phyloP scores from a whole-genome alignment of 2,888 invertebrate species.

The Morinoia aosen region DNA sequence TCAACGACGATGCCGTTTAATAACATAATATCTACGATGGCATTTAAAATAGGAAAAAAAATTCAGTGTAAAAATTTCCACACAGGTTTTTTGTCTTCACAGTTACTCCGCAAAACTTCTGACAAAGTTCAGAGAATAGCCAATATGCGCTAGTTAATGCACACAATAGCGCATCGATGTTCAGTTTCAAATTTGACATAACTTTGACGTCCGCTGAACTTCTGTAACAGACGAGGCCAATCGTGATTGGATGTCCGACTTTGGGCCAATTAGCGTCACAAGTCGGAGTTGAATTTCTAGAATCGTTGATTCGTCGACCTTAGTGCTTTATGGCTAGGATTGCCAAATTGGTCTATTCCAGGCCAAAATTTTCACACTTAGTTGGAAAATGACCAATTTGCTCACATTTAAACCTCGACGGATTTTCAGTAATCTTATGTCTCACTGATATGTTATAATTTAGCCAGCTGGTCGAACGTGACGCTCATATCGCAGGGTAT shows the following conservation, averaged over 20 bases:
- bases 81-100: background rate
- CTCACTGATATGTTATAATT: background rate
- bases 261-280: background rate
- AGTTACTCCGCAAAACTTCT: no score
- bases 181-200: background rate
- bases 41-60: no score
- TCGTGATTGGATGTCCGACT: background rate
- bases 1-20: background rate
- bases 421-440: background rate
- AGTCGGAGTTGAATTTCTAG: background rate
- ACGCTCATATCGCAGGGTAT: background rate
- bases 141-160: background rate
- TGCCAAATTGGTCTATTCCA: no score
- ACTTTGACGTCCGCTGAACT: background rate
- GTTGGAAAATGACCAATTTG: background rate
- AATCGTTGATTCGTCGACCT: background rate
- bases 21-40: no score
- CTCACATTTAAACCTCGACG: background rate
- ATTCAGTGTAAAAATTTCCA: background rate
- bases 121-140: no score
- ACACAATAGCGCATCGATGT: background rate
- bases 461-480: background rate
- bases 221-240: background rate
- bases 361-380: no score
- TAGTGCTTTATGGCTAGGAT: background rate